Base-by-base conservation (phyloP, 2,888 invertebrate genomes). In the Epirrhoe alternata region DNA sequence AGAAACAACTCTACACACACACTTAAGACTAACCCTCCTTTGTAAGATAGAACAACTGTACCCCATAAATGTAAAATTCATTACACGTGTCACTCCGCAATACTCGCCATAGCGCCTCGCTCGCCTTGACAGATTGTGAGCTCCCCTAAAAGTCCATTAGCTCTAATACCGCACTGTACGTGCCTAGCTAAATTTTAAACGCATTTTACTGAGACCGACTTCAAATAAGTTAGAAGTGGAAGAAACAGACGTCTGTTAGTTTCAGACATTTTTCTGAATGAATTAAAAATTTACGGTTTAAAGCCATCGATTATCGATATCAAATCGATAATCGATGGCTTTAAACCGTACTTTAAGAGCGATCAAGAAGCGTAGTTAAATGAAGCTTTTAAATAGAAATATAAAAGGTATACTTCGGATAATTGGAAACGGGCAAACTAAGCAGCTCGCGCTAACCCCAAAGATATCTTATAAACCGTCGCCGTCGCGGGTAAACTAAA, bases 91-190 rank as follows among this genome's bases (percentile, higher is more conserved):
- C 53, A 38, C 53, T 67, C 57, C 55, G 56, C 53, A 68, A 66
- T 61, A 69, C 56, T 62, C 59, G 42, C 55, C 62, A 55, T 59
- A 47, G 49, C 63, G 59, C 45, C 57, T 66, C 55, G 61, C 63
- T 62, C 59, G 59, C 64, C 66, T 64, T 69, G 69, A 72, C 71
- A 69, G 66, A 68, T 68, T 67, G 68, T 70, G 57, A 68, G 71
- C 65, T 66, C 63, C 68, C 66, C 71, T 71, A 65, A 74, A 71
- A 71, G 71, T 74, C 72, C 72, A 74, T 74, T 74, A 72, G 61
- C 72, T 65, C 52, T 72, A 66, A 74, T 71, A 71, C 64, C 62
- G 60, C 64, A 65, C 66, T 14, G 54, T 68, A 66, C 71, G 66
- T 69, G 69, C 70, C 70, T 63, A 61, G 24, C 70, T 66, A 57